These are phyloP conservation scores for Drosophila ohnishii DNA, from an alignment of 1,140 invertebrate genomes.

Conservation along the genomic window DNA sequence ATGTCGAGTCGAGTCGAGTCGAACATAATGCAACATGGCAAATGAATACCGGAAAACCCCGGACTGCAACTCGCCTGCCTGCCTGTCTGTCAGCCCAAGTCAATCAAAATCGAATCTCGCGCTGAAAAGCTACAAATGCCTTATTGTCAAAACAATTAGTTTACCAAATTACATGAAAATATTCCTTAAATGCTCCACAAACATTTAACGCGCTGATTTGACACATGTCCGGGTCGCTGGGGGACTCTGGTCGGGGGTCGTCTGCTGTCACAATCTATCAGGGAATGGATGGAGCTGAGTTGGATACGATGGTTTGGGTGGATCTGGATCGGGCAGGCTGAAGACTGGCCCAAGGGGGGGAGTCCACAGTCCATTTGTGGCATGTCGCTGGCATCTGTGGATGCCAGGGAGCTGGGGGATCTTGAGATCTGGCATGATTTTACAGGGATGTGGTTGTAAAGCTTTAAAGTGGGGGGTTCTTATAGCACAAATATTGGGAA, in stretches of 20 bases:
- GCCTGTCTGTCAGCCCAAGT: conserved; percentile 67
- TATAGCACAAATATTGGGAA: background rate
- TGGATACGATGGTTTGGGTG: conserved; percentile 26
- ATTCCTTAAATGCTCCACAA: conserved; percentile 79
- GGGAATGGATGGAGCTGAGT: conserved; percentile 25
- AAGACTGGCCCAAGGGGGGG: background rate
- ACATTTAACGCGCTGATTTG: conserved; percentile 62
- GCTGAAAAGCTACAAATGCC: conserved; percentile 82
- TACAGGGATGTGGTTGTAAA: background rate
- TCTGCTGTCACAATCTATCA: conserved; percentile 32
- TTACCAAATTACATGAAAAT: conserved; percentile 82
- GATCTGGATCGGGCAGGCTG: background rate
- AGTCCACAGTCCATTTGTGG: conserved; percentile 71
- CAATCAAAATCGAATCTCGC: conserved; percentile 60
- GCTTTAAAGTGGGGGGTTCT: background rate
- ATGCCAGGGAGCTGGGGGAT: conserved; percentile 3
- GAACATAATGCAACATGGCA: conserved; percentile 67
- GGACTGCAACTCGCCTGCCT: conserved; percentile 24
- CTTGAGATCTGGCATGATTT: conserved; percentile 24
- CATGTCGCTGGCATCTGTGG: conserved; percentile 68
- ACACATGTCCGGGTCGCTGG: conserved; percentile 62
- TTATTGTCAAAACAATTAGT: conserved; percentile 83
- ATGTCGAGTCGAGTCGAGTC: conserved; percentile 68
- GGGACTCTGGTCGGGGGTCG: conserved; percentile 21
- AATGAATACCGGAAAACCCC: conserved; percentile 68